These are phyloP conservation scores for Lethenteron reissneri DNA, from an alignment of 2,113 vertebrate genomes.

Conservation along the genomic window DNA sequence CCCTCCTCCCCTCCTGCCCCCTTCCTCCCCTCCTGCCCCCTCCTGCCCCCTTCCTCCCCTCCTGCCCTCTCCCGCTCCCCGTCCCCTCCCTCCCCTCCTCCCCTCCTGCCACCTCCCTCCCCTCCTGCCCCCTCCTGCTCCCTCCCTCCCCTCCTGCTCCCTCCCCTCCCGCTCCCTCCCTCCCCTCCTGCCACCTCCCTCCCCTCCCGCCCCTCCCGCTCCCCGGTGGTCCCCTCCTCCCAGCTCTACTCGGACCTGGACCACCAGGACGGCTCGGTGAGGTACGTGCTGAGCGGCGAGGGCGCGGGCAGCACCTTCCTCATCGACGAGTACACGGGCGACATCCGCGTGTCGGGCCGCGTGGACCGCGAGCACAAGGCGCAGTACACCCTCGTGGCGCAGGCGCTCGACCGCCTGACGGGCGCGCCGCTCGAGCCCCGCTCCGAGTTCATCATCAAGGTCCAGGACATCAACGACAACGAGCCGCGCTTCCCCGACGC, in stretches of 20 bases:
- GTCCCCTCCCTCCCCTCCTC: neutral
- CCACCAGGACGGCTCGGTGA: conserved; percentile 51
- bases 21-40: neutral
- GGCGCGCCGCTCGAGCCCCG: conserved; percentile 60
- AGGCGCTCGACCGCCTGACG: conserved; percentile 52
- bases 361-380: conserved; percentile 68
- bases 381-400: conserved; percentile 52
- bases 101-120: neutral
- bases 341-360: conserved; percentile 70
- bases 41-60: neutral
- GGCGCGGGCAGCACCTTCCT: conserved; percentile 67
- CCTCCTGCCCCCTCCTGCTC: neutral
- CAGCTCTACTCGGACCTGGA: conserved; percentile 77
- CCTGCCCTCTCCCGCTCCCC: neutral
- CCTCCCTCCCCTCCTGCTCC: neutral
- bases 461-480: conserved; percentile 78
- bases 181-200: neutral
- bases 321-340: conserved; percentile 69
- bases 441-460: conserved; percentile 65
- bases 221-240: neutral
- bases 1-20: neutral
- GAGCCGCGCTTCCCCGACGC: conserved; percentile 52
- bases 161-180: neutral
- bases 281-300: conserved; percentile 57
- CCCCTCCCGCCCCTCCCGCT: neutral